Evolutionary conservation across 2,888 invertebrate genomes (phyloP), one percentile per base, ranked within the genome.

Genomic region (Agrotis segetum): DNA sequence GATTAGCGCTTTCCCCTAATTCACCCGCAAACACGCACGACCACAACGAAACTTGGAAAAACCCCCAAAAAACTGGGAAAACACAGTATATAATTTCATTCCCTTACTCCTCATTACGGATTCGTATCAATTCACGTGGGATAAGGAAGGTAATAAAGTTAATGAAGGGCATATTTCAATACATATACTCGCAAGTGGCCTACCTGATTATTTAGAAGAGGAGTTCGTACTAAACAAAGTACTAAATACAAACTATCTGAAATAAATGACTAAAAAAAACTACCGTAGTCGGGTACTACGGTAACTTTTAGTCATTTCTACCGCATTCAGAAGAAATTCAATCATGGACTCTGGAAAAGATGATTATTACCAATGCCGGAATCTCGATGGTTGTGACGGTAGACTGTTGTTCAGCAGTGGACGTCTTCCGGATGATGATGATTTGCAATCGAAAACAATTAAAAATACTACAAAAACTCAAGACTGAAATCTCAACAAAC

Each of bases 1-100:
- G 21, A 73, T 72, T 50, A 29, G 3, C 17, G 6, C 4, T n/a
- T 40, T 60, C 60, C 67, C 56, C 34, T 13, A 60, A 61, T 49
- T 47, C 34, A 50, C n/a, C 16, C 11, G 14, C 6, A n/a, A 5
- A 24, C 72, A 73, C 68, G 65, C 67, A 77, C 19, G 6, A 11
- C 0, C 56, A 34, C 56, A 5, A 2, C n/a, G 1, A 4, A 1
- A 0, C 21, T 21, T 0, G n/a, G 53, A 47, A 76, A 77, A 77
- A 13, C 64, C 56, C 34, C 46, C 52, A 13, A 55, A 21, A 16
- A 40, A 1, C 0, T 24, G 34, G n/a, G 29, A 14, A 49, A 44
- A 9, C 19, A 7, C 17, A 40, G 14, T 16, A 21, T 2, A 4
- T 7, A 21, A 13, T 14, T 55, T n/a, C 3, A 29, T 4, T 3